These are phyloP conservation scores for Athalia cordata DNA, from an alignment of 2,888 invertebrate genomes.

Conservation along the genomic window DNA sequence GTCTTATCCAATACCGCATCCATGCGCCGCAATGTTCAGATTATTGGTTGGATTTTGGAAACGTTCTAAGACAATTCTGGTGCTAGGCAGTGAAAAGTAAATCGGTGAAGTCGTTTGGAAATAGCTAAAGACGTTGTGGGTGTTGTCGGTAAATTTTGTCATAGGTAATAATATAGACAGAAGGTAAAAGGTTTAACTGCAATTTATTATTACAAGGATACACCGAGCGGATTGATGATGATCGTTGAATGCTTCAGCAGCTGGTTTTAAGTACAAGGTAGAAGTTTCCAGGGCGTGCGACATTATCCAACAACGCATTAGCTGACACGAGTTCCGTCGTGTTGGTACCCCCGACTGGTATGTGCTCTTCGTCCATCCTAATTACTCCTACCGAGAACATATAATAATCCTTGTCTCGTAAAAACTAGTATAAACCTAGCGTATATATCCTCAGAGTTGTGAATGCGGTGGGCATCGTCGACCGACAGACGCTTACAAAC, in stretches of 20 bases:
- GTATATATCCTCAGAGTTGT: slow-evolving; percentile 53
- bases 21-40: too few species aligned
- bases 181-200: too few species aligned
- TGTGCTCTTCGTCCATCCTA: slow-evolving; percentile 56
- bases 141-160: too few species aligned
- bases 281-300: slow-evolving; percentile 26
- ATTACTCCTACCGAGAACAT: slow-evolving; percentile 63
- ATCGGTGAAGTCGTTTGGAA: too few species aligned
- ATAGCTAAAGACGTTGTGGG: too few species aligned
- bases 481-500: not conserved
- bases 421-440: slow-evolving; percentile 61
- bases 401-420: slow-evolving; percentile 59
- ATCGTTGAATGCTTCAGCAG: not conserved
- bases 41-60: too few species aligned
- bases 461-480: slow-evolving; percentile 54
- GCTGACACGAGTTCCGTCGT: slow-evolving; percentile 28
- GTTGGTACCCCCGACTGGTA: slow-evolving; percentile 54
- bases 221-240: too few species aligned
- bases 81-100: too few species aligned
- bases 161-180: too few species aligned
- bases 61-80: too few species aligned
- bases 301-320: slow-evolving; percentile 3
- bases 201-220: too few species aligned
- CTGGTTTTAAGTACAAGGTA: not conserved
- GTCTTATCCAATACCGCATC: too few species aligned